These are phyloP conservation scores for Onychomys leucogaster DNA, from an alignment of 2,797 vertebrate species.

Conservation along the genomic window DNA sequence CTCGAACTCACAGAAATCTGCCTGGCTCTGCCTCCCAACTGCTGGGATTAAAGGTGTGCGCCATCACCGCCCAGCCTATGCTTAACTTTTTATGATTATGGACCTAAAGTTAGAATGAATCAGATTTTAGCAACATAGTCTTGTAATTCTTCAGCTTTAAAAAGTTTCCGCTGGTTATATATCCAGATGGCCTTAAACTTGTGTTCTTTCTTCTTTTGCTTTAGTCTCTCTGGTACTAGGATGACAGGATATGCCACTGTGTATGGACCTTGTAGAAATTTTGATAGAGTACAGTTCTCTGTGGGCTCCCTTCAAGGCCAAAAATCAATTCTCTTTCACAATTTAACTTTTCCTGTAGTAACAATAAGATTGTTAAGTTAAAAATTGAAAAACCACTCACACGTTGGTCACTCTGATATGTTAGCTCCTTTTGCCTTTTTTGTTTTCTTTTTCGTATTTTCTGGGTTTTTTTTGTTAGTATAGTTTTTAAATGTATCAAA, in stretches of 20 bases:
- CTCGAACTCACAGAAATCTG: too few relatives aligned
- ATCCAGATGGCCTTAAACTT: background rate
- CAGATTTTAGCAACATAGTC: slow-evolving; percentile 26
- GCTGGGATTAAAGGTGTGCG: too few relatives aligned
- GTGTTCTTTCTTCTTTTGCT: background rate
- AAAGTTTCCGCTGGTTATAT: background rate
- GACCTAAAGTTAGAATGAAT: slow-evolving; percentile 34
- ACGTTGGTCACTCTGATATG: background rate
- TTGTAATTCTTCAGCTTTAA: slow-evolving; percentile 38
- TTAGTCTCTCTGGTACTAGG: background rate
- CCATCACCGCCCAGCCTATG: too few relatives aligned
- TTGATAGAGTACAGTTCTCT: background rate
- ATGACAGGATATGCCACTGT: background rate
- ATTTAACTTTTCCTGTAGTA: slow-evolving; percentile 36
- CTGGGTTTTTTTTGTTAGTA: background rate
- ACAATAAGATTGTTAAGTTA: slow-evolving; percentile 29
- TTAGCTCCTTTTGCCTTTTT: background rate
- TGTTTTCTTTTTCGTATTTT: slow-evolving; percentile 1
- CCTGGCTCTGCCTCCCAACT: too few relatives aligned
- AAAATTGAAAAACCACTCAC: background rate
- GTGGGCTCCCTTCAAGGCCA: too few relatives aligned
- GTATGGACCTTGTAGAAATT: background rate
- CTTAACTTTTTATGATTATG: slow-evolving; percentile 23
- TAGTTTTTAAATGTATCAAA: background rate
- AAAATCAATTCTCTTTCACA: background rate